A percentile compares a stretch with the other conserved stretches of the same genome.
phyloP scores from a whole-genome alignment of 2,113 vertebrate species.

The Circaetus cinerascens region DNA sequence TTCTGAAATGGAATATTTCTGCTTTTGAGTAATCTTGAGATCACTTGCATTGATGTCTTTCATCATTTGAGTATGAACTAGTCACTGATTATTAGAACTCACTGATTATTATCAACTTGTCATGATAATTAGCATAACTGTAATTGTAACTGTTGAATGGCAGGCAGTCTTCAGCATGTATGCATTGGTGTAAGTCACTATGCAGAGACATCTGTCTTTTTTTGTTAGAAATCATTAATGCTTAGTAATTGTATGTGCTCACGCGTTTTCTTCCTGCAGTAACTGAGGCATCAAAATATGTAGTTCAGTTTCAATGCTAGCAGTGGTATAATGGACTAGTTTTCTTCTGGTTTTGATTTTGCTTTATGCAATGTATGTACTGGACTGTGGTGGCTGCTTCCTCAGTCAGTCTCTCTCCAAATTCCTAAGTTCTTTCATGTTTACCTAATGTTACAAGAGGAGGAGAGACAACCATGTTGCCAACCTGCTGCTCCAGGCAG shows the following conservation, averaged over 20 bases:
- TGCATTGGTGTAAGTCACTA: background rate
- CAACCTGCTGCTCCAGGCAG: background rate
- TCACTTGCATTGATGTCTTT: background rate
- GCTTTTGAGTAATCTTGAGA: background rate
- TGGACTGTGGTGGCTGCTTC: background rate
- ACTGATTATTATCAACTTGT: background rate
- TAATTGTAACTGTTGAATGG: background rate
- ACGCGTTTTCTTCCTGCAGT: background rate
- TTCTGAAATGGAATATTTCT: background rate
- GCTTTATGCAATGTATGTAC: background rate
- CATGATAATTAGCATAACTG: background rate
- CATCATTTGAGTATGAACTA: background rate
- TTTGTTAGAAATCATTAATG: background rate
- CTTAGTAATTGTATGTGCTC: background rate
- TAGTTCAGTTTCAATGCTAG: background rate
- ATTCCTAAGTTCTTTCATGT: background rate
- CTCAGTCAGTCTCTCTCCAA: background rate
- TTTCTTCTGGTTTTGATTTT: background rate
- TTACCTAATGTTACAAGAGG: background rate
- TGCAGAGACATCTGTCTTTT: background rate
- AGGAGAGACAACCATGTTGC: background rate
- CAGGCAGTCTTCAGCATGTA: background rate
- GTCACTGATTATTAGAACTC: background rate
- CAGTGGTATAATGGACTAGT: background rate
- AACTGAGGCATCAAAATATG: background rate